Evolutionary conservation across 2,113 vertebrate genomes (phyloP).

Genomic region (crab-eating macaque (Macaca fascicularis)): T2T-MFA8v1.1 NC_088388.1:10210001-10210500

Average conservation of each 20-base stretch:
- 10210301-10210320: not conserved
- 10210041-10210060: not conserved
- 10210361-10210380: not conserved
- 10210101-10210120: no score
- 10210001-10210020: not conserved
- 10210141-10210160: not conserved
- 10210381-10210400: not conserved
- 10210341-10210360: not conserved
- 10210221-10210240: not conserved
- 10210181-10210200: not conserved
- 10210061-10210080: not conserved
- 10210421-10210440: not conserved
- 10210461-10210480: not conserved
- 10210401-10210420: not conserved
- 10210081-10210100: not conserved
- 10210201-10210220: not conserved
- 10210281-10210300: not conserved
- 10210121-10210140: not conserved
- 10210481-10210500: rapidly evolving
- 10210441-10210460: rapidly evolving
- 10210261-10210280: not conserved
- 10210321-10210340: not conserved
- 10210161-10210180: not conserved
- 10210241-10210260: not conserved
- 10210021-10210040: not conserved